Conservation (phyloP, 2,888 invertebrate genomes). For the Didymodactylos carnosus region DNA sequence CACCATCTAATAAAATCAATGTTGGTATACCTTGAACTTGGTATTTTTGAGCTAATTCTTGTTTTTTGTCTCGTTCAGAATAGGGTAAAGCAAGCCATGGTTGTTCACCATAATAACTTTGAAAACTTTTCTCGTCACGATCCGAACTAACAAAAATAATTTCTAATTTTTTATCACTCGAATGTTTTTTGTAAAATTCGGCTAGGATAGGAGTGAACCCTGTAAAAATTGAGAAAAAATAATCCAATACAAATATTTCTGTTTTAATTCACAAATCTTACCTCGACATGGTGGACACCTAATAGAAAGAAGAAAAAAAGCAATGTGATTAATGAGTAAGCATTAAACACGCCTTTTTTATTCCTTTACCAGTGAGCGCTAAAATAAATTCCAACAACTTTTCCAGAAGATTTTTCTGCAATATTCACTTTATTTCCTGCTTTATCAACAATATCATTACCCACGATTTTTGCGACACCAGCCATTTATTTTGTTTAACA, state of each 20-base stretch:
- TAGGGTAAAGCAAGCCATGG: neutral
- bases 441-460: neutral
- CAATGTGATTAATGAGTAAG: neutral
- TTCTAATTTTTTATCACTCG: neutral
- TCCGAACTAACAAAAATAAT: neutral
- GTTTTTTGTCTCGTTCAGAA: neutral
- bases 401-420: neutral
- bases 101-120: neutral
- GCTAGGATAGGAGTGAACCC: neutral
- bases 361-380: neutral
- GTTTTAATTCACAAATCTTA: too few species aligned
- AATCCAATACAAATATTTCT: too few species aligned
- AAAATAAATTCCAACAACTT: neutral
- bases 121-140: neutral
- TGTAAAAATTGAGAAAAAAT: too few species aligned
- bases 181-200: neutral
- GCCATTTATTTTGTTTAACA: too few species aligned
- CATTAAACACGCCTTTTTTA: neutral
- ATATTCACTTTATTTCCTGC: neutral
- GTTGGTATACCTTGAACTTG: neutral
- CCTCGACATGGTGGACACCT: neutral
- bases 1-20: neutral
- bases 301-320: neutral
- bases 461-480: neutral
- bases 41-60: neutral